These are phyloP conservation scores for Erebia palarica DNA, from an alignment of 2,888 invertebrate genomes.

Conservation along the genomic window DNA sequence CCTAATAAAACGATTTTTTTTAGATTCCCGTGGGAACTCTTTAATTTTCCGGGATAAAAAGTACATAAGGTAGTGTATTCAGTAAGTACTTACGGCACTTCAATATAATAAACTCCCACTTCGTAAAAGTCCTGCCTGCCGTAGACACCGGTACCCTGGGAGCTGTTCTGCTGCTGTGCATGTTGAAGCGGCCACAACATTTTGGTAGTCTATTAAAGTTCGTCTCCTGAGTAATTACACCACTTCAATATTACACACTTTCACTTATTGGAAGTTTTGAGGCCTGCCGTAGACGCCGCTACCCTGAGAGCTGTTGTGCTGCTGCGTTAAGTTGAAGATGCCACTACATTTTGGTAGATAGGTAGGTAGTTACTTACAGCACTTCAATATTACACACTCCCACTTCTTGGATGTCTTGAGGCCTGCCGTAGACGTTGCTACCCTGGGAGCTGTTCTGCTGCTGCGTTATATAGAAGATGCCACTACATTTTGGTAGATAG, in stretches of 20 bases:
- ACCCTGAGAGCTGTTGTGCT: conserved; percentile 36
- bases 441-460: too few species aligned
- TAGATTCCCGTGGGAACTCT: too few species aligned
- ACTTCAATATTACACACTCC: conserved; percentile 85
- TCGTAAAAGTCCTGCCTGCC: conserved; percentile 48
- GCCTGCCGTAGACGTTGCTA: conserved; percentile 33
- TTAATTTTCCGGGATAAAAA: too few species aligned
- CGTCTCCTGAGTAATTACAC: conserved; percentile 78
- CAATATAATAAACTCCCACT: conserved; percentile 83
- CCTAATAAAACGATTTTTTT: conserved; percentile 42
- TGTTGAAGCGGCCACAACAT: too few species aligned
- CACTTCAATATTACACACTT: conserved; percentile 84
- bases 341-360: too few species aligned
- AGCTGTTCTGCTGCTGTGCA: too few species aligned
- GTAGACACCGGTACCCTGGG: not conserved
- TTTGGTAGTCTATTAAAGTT: too few species aligned
- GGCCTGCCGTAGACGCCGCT: conserved; percentile 41
- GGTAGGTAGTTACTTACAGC: too few species aligned
- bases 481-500: too few species aligned
- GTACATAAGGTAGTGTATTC: too few species aligned
- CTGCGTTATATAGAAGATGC: too few species aligned
- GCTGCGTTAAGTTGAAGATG: conserved; percentile 36
- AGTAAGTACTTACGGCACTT: conserved; percentile 84
- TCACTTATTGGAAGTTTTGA: conserved; percentile 57
- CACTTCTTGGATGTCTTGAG: conserved; percentile 51